phyloP scores from a whole-genome alignment of 2,888 invertebrate species.

The Chrysolina americana region DNA sequence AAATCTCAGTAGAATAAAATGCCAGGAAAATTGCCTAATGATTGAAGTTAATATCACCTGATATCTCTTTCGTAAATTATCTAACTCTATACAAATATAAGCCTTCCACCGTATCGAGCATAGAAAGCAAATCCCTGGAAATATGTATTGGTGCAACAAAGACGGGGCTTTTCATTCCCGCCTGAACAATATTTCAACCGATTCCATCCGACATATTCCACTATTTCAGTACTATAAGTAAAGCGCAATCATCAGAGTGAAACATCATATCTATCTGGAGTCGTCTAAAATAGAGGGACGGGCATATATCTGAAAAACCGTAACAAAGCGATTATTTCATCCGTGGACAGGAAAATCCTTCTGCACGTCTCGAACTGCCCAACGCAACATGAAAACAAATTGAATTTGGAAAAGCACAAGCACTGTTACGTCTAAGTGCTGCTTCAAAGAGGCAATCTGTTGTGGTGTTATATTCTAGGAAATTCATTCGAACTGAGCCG shows the following conservation, averaged over 20 bases:
- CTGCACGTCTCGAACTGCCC: constrained; percentile 33
- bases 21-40: too few relatives aligned
- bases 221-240: background rate
- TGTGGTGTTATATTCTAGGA: constrained; percentile 9
- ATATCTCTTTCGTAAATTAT: too few relatives aligned
- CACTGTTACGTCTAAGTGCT: constrained; percentile 36
- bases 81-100: too few relatives aligned
- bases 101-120: too few relatives aligned
- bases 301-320: background rate
- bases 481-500: background rate
- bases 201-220: background rate
- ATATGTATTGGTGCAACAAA: too few relatives aligned
- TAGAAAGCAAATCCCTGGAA: too few relatives aligned
- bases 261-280: background rate
- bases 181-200: background rate
- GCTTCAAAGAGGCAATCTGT: constrained; percentile 29
- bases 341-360: constrained; percentile 26
- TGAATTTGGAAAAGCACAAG: constrained; percentile 33
- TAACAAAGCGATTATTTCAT: constrained; percentile 29
- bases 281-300: background rate
- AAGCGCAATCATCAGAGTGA: background rate
- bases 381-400: constrained; percentile 37
- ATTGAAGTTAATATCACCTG: too few relatives aligned
- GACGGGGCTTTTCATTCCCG: background rate
- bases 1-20: too few relatives aligned